Evolutionary conservation across 2,113 vertebrate species (phyloP).

Genomic region (Xyliphius kryptos): DNA sequence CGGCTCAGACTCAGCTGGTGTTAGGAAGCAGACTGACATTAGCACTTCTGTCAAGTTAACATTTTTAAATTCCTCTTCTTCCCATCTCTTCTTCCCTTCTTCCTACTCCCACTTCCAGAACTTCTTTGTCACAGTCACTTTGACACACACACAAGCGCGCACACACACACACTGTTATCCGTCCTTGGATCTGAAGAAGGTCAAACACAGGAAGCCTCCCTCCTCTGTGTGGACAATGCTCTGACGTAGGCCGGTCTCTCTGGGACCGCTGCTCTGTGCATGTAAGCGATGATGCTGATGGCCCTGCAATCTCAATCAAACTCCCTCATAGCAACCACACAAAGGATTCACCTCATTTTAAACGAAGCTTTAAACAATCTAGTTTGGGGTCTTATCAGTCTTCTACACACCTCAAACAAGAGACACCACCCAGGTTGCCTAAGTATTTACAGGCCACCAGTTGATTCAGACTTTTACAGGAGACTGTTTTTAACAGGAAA

Average conservation of each 20-base stretch:
- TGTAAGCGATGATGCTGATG: conserved; percentile 5
- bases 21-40: not conserved
- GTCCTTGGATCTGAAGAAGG: conserved; percentile 38
- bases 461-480: conserved; percentile 11
- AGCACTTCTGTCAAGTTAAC: conserved; percentile 3
- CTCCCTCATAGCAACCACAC: conserved; percentile 16
- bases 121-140: conserved; percentile 3
- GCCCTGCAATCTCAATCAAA: conserved; percentile 14
- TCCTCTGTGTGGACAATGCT: conserved; percentile 45
- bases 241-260: conserved; percentile 36
- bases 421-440: not conserved
- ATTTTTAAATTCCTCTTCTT: not conserved
- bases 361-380: not conserved
- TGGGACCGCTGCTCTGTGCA: not conserved
- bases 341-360: conserved; percentile 1
- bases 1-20: not conserved
- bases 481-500: not conserved
- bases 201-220: conserved; percentile 54
- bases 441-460: not conserved
- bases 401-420: not conserved
- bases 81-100: not conserved
- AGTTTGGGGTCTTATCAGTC: not conserved
- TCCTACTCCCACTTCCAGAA: not conserved
- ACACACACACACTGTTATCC: conserved; percentile 22
- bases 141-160: conserved; percentile 10